Evolutionary conservation across 2,888 invertebrate species (phyloP).

Genomic region (Amblyjoppa fuscipennis): DNA sequence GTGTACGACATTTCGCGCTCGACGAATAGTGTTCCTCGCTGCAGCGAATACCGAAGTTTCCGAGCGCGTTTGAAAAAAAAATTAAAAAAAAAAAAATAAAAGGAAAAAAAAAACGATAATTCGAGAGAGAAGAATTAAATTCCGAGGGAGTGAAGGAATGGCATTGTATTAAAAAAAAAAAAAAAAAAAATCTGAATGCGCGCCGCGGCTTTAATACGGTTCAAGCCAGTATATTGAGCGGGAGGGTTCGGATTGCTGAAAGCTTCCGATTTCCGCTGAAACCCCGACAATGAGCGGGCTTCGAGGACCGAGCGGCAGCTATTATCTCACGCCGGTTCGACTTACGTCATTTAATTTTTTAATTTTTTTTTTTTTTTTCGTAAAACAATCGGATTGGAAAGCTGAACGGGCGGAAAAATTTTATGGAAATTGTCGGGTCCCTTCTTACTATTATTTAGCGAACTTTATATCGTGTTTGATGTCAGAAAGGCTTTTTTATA

Average conservation of each 20-base stretch:
- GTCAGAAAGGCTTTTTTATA: too few relatives aligned
- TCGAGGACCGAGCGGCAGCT: not conserved
- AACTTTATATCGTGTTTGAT: too few relatives aligned
- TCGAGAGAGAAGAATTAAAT: slow-evolving; percentile 31
- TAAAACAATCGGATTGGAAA: too few relatives aligned
- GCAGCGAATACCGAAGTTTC: too few relatives aligned
- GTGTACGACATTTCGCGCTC: too few relatives aligned
- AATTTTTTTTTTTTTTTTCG: not conserved
- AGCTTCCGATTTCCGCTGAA: slow-evolving; percentile 46
- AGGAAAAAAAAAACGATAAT: not conserved
- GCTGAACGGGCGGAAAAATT: too few relatives aligned
- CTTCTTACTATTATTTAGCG: too few relatives aligned
- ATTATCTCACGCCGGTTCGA: slow-evolving; percentile 16
- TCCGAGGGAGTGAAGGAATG: slow-evolving; percentile 37
- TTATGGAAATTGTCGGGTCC: too few relatives aligned
- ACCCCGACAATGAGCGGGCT: slow-evolving; percentile 30
- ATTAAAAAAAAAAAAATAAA: slow-evolving; percentile 5
- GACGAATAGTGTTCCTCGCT: too few relatives aligned
- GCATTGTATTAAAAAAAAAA: slow-evolving; percentile 43
- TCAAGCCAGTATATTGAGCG: slow-evolving; percentile 6
- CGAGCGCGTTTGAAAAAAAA: not conserved
- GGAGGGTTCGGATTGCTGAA: slow-evolving; percentile 13
- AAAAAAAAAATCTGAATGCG: slow-evolving; percentile 26
- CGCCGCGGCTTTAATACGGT: slow-evolving; percentile 29
- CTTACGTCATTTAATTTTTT: too few relatives aligned